Evolutionary conservation across 2,797 vertebrate genomes (phyloP).

Genomic region (Enteromius unitaeniatus): DNA sequence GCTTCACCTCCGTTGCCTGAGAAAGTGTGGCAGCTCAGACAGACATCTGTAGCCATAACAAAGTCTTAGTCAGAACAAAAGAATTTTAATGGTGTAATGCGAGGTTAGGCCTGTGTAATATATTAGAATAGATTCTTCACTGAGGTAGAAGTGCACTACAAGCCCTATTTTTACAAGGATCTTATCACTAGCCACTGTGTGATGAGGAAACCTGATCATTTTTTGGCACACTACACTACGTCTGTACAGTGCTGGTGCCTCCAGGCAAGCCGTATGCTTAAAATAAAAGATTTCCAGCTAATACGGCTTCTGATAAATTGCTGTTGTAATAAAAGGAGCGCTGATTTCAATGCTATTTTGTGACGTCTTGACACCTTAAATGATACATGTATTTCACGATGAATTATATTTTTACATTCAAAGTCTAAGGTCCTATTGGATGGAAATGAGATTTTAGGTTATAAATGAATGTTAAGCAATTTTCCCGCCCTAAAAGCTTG

Average conservation of each 20-base stretch:
- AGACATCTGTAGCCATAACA: constrained; percentile 44
- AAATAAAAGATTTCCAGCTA: constrained; percentile 35
- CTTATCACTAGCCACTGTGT: constrained; percentile 22
- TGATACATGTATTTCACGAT: not conserved
- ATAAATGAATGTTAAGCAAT: constrained; percentile 1
- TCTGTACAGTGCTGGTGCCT: constrained; percentile 3
- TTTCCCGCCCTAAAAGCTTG: constrained; percentile 4
- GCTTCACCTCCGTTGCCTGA: constrained; percentile 20
- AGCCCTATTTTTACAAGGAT: constrained; percentile 20
- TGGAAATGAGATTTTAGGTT: constrained; percentile 22
- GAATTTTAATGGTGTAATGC: constrained; percentile 37
- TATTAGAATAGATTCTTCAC: constrained; percentile 23
- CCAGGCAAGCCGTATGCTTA: constrained; percentile 33
- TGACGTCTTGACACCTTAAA: not conserved
- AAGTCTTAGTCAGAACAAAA: constrained; percentile 47
- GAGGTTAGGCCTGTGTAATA: constrained; percentile 5
- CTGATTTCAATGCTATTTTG: not conserved
- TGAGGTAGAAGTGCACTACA: not conserved
- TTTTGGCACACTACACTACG: constrained; percentile 11
- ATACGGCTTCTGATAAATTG: constrained; percentile 36
- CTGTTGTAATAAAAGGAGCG: not conserved
- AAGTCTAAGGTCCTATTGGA: not conserved
- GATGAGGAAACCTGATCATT: constrained; percentile 11
- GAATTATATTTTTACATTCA: not conserved
- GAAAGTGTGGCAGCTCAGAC: constrained; percentile 25